phyloP scores from a whole-genome alignment of 2,797 vertebrate species.

The Gymnothorax reevesii region DNA sequence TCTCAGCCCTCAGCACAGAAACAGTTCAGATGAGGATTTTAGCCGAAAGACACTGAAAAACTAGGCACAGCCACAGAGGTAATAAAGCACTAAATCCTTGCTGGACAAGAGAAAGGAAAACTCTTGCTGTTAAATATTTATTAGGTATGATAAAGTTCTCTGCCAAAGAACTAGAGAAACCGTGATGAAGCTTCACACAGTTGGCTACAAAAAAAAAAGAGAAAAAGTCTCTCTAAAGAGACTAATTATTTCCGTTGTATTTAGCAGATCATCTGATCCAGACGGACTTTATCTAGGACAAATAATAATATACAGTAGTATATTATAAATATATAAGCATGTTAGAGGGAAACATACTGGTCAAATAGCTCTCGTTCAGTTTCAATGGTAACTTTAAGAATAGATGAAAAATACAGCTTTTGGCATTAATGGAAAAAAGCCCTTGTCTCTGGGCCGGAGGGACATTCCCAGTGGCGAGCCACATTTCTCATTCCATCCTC shows the following conservation, averaged over 20 bases:
- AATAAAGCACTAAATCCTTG: not conserved
- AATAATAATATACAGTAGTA: not conserved
- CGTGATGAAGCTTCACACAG: not conserved
- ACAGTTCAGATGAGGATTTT: not conserved
- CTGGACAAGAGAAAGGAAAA: not conserved
- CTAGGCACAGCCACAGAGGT: not conserved
- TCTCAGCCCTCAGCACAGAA: not conserved
- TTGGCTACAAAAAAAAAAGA: not conserved
- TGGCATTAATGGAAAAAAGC: not conserved
- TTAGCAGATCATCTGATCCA: too few species aligned
- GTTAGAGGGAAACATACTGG: not conserved
- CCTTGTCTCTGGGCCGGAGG: not conserved
- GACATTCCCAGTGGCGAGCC: not conserved
- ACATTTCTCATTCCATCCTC: slow-evolving; percentile 8
- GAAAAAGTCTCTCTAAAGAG: not conserved
- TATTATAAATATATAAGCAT: not conserved
- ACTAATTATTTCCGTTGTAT: too few species aligned
- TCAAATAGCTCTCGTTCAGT: not conserved
- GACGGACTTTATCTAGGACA: not conserved
- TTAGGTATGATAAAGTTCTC: not conserved
- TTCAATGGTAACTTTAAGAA: not conserved
- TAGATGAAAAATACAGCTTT: not conserved
- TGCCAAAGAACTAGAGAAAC: not conserved
- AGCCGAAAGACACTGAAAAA: not conserved
- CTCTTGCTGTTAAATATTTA: not conserved